phyloP scores from a whole-genome alignment of 2,797 vertebrate species.

The Dallia pectoralis region DNA sequence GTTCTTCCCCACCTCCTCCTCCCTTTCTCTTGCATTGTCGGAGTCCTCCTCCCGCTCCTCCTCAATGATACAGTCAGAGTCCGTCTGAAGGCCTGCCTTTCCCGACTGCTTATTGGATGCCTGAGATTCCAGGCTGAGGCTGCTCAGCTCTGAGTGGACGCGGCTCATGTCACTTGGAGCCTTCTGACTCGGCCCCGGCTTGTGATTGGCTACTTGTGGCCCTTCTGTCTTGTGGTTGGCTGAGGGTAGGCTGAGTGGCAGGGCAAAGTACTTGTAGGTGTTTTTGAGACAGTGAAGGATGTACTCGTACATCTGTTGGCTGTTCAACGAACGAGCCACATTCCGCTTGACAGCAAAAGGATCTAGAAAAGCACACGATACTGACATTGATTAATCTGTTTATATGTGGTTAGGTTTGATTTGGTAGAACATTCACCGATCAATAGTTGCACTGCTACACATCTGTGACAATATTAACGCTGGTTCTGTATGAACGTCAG shows the following conservation, averaged over 20 bases:
- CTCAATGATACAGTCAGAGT: conserved; percentile 79
- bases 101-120: conserved; percentile 18
- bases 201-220: conserved; percentile 21
- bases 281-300: conserved; percentile 91
- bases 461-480: too few species aligned
- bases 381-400: too few species aligned
- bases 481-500: too few species aligned
- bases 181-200: conserved; percentile 26
- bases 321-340: conserved; percentile 90
- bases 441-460: too few species aligned
- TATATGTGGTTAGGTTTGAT: too few species aligned
- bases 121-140: conserved; percentile 41
- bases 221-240: conserved; percentile 44
- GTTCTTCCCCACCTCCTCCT: conserved; percentile 61
- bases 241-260: conserved; percentile 71
- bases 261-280: conserved; percentile 93
- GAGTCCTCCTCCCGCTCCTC: conserved; percentile 69
- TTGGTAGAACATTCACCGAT: too few species aligned
- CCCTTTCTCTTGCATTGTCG: conserved; percentile 73
- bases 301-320: conserved; percentile 88
- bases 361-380: conserved; percentile 69
- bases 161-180: conserved; percentile 32
- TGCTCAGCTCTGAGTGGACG: conserved; percentile 43
- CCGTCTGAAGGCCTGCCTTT: conserved; percentile 66
- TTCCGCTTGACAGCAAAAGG: conserved; percentile 92